These are phyloP conservation scores for Brenthis hecate DNA, from an alignment of 2,888 invertebrate genomes.

Conservation along the genomic window DNA sequence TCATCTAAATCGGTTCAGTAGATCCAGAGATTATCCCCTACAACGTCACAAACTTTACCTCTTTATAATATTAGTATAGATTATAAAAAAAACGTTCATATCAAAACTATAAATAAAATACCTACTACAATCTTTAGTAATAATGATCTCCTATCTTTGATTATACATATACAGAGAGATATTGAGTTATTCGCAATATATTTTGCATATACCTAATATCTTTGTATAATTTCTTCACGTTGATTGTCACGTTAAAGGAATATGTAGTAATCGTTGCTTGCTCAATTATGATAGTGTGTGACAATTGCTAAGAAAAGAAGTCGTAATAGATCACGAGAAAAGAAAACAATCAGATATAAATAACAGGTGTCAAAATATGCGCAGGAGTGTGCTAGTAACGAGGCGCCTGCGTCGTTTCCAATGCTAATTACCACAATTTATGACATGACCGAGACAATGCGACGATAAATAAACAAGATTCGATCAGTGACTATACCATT, in stretches of 20 bases:
- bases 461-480: conserved; percentile 44
- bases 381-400: conserved; percentile 18
- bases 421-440: conserved; percentile 46
- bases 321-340: conserved; percentile 10
- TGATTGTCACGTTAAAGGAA: neutral
- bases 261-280: conserved; percentile 13
- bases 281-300: conserved; percentile 6
- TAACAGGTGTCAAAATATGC: conserved; percentile 25
- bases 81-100: no score
- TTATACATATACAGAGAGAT: no score
- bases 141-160: no score
- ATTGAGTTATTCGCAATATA: neutral
- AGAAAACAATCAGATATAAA: conserved; percentile 19
- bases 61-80: no score
- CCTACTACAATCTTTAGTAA: no score
- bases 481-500: conserved; percentile 32
- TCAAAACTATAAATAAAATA: no score
- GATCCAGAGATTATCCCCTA: no score
- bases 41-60: no score
- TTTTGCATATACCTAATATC: neutral
- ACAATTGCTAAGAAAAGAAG: conserved; percentile 16
- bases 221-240: neutral
- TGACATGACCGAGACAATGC: conserved; percentile 42
- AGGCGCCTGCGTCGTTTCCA: conserved; percentile 28
- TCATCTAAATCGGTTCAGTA: no score